phyloP scores from a whole-genome alignment of 2,888 invertebrate species.

The Oligia strigilis region DNA sequence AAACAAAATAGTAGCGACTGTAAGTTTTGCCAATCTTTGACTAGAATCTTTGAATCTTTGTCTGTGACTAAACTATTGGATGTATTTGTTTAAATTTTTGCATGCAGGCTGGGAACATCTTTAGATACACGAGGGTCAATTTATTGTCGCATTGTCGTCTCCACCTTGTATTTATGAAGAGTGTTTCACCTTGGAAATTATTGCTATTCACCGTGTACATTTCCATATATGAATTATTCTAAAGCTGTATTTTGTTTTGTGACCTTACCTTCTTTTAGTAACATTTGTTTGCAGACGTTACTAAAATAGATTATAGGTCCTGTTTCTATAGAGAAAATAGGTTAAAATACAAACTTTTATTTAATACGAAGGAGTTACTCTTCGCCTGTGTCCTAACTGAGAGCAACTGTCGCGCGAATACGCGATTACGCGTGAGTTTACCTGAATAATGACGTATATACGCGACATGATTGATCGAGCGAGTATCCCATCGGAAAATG shows the following conservation, averaged over 20 bases:
- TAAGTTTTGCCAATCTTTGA: not conserved
- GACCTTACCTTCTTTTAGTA: not conserved
- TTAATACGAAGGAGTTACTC: not conserved
- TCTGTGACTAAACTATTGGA: not conserved
- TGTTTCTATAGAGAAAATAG: not conserved
- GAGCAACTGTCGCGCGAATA: not conserved
- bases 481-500: not conserved
- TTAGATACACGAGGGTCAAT: not conserved
- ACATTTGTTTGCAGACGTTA: not conserved
- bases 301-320: not conserved
- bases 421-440: not conserved
- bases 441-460: not conserved
- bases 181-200: slow-evolving; percentile 3
- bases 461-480: not conserved
- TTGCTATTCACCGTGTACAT: slow-evolving; percentile 3
- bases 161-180: slow-evolving; percentile 14
- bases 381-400: not conserved
- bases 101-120: not conserved
- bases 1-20: not conserved
- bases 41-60: not conserved
- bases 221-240: slow-evolving; percentile 15
- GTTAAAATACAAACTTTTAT: not conserved
- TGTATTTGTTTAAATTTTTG: not conserved
- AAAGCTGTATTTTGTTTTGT: not conserved
- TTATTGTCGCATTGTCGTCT: not conserved